Conservation (phyloP, 2,888 invertebrate species). For the Carpatolechia fugitivella region DNA sequence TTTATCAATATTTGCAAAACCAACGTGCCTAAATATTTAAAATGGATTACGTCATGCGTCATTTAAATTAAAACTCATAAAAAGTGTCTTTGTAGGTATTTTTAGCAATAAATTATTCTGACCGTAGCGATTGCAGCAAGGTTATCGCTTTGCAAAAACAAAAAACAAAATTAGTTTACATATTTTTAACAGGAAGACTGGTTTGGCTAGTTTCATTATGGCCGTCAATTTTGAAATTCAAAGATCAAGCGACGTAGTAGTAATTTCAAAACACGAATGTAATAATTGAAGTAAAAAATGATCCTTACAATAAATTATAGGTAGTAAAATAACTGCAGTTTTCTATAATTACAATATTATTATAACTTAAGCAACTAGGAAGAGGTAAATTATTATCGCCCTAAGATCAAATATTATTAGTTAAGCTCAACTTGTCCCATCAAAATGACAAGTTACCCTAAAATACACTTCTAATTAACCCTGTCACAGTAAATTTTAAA, state of each 20-base stretch:
- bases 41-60: neutral
- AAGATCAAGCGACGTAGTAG: no score
- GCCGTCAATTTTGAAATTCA: neutral
- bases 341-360: no score
- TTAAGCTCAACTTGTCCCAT: conserved; percentile 1
- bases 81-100: neutral
- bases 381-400: no score
- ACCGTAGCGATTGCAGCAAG: neutral
- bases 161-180: conserved; percentile 10
- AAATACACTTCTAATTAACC: neutral
- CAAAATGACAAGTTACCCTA: neutral
- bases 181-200: neutral
- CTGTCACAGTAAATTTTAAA: conserved; percentile 10
- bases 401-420: neutral
- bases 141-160: conserved; percentile 10
- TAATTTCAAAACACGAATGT: no score
- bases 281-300: no score
- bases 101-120: conserved; percentile 5
- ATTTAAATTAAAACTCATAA: neutral
- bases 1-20: no score
- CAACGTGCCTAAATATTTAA: no score
- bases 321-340: no score
- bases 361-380: no score
- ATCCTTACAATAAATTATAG: no score
- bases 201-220: neutral